Evolutionary conservation across 2,888 invertebrate genomes (phyloP).

Genomic region (Pachymerium ferrugineum): DNA sequence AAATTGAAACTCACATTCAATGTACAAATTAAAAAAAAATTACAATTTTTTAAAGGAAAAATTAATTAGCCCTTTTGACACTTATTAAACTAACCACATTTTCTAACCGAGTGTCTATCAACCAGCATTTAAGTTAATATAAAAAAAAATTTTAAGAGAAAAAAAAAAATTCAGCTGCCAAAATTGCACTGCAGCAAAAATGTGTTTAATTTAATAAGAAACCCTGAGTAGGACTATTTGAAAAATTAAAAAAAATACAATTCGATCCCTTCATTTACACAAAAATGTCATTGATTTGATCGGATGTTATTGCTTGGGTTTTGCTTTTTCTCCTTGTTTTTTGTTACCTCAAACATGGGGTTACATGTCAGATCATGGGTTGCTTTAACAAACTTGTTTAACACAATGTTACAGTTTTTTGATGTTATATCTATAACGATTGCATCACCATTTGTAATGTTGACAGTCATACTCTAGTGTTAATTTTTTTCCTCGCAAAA

Average conservation of each 20-base stretch:
- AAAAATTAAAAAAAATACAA: background rate
- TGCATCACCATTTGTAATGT: conserved; percentile 5
- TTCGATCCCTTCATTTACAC: background rate
- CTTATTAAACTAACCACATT: conserved; percentile 2
- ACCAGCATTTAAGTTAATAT: background rate
- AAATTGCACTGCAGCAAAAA: too few relatives aligned
- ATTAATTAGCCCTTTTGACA: background rate
- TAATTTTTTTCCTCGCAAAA: background rate
- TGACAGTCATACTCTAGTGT: background rate
- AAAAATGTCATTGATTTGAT: background rate
- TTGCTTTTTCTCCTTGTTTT: background rate
- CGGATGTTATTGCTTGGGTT: background rate
- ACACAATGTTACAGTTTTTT: conserved; percentile 9
- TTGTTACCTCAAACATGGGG: background rate
- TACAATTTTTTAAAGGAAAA: background rate
- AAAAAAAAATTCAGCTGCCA: background rate
- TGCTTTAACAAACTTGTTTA: conserved; percentile 21
- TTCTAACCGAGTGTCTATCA: background rate
- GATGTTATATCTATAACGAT: conserved; percentile 9
- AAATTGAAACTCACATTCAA: background rate
- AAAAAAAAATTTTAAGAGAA: background rate
- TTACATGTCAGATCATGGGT: conserved; percentile 15
- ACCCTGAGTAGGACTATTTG: background rate
- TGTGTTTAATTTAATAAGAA: background rate
- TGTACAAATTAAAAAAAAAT: background rate